These are phyloP conservation scores for Lepilemur ruficaudatus DNA, from an alignment of 2,797 vertebrate genomes.

Conservation along the genomic window DNA sequence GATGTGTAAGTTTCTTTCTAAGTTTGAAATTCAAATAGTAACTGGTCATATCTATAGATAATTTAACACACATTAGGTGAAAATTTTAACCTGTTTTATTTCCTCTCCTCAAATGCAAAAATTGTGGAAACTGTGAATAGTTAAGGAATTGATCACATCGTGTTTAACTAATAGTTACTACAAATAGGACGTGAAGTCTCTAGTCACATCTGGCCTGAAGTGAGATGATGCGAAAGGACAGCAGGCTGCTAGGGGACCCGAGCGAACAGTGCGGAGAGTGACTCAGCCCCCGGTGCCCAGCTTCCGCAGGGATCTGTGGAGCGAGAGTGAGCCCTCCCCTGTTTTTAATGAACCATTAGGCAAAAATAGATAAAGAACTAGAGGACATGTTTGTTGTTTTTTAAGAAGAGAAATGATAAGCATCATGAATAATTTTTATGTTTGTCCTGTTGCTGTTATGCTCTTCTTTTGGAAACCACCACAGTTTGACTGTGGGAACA, in stretches of 20 bases:
- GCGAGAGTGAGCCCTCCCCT: background rate
- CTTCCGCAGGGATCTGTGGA: background rate
- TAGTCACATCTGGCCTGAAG: background rate
- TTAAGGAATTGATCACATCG: background rate
- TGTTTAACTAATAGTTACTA: conserved; percentile 18
- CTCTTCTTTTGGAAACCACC: background rate
- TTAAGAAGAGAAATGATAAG: background rate
- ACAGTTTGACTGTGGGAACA: background rate
- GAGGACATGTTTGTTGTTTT: background rate
- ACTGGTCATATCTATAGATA: background rate
- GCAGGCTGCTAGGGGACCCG: background rate
- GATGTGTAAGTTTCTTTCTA: background rate
- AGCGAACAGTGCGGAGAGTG: background rate
- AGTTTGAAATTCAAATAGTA: background rate
- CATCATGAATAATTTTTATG: background rate
- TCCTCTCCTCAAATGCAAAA: background rate
- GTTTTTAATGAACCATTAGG: background rate
- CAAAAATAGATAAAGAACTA: background rate
- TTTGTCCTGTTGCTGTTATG: background rate
- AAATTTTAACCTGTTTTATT: background rate
- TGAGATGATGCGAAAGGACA: background rate
- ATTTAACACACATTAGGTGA: background rate
- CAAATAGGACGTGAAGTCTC: conserved; percentile 25
- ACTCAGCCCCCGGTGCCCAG: background rate
- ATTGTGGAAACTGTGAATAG: background rate